Evolutionary conservation across 2,113 vertebrate species (phyloP), one percentile per base, ranked within the genome.

Genomic region (Podarcis cretensis): DNA sequence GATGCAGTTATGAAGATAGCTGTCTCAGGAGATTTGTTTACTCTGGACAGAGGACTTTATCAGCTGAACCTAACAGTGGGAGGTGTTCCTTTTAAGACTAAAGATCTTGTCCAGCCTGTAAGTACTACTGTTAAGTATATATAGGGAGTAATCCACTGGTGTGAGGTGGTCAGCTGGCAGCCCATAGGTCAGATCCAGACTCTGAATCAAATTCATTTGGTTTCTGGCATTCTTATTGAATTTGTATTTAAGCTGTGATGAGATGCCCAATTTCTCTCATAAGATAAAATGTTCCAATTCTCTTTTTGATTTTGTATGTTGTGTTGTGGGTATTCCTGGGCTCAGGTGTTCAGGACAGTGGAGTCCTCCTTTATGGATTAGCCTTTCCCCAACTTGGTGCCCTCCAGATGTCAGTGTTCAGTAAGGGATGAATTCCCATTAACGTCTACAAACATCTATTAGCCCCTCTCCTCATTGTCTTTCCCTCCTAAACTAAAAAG

Each of bases 1-100:
- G 99, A 99, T 40, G 99, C 99, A 1, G 98, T 99, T 59, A 99
- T 99, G 99, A 99, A 99, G 96, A 99, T 99, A 3, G 98, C 98
- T 0, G 98, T 99, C 57, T 98, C 98, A 0, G 98, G 98, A 8
- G 97, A 98, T 81, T 96, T 99, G 83, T 99, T 99, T 92, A 98
- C 97, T 14, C 93, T 97, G 21, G 95, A 97, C 89, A 97, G 97
- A 93, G 98, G 98, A 48, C 95, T 99, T 79, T 98, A 99, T 83
- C 98, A 99, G 59, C 98, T 99, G 88, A 99, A 99, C 94, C 97
- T 99, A 21, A 99, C 99, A 0, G 98, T 99, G 23, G 99, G 98
- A 80, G 99, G 99, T 71, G 97, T 99, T 89, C 99, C 98, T 59
- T 99, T 99, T 94, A 97, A 95, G 94, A 96, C 97, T 69, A 97